Percentiles rank a stretch among this genome's conserved stretches.
phyloP scores from a whole-genome alignment of 37 sponge, comb jelly and placozoan species.

The Agelas oroides region DNA sequence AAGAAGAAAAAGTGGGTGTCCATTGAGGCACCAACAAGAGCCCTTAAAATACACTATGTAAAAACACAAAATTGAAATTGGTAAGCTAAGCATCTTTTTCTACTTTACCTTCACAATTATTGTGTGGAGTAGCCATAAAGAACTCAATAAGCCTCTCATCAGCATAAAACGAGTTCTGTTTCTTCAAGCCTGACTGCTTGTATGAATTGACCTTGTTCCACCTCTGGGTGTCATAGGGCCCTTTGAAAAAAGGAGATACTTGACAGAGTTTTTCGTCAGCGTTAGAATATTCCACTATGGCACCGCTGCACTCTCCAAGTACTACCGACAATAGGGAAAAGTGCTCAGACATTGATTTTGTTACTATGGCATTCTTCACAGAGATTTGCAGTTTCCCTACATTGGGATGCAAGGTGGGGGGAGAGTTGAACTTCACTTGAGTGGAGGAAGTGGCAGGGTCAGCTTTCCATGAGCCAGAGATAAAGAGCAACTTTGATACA shows the following conservation, averaged over 20 bases:
- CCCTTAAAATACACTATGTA: too few species aligned
- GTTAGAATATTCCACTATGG: not conserved
- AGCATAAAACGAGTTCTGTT: not conserved
- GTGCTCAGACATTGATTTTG: not conserved
- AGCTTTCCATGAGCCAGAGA: conserved; percentile 32
- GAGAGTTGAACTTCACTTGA: not conserved
- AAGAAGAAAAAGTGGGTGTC: not conserved
- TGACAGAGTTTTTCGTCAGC: not conserved
- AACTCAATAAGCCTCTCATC: conserved; percentile 36
- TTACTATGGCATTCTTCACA: conserved; percentile 3
- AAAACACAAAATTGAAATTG: too few species aligned
- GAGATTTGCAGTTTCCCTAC: conserved; percentile 9
- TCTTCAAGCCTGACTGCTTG: not conserved
- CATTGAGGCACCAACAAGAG: too few species aligned
- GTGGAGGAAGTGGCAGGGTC: not conserved
- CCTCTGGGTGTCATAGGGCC: conserved; percentile 18
- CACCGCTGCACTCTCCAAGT: not conserved
- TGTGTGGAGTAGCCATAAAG: conserved; percentile 21
- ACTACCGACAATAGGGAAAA: conserved; percentile 9
- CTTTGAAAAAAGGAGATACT: conserved; percentile 16
- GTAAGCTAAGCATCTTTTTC: too few species aligned
- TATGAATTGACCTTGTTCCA: conserved; percentile 18
- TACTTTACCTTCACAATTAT: conserved; percentile 26
- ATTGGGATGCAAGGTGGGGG: not conserved
- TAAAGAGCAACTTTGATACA: conserved; percentile 8